Percentiles rank a stretch among this genome's conserved stretches.
These are phyloP conservation scores for Polypedilum pembai DNA, from an alignment of 1,140 invertebrate genomes.

Conservation along the genomic window DNA sequence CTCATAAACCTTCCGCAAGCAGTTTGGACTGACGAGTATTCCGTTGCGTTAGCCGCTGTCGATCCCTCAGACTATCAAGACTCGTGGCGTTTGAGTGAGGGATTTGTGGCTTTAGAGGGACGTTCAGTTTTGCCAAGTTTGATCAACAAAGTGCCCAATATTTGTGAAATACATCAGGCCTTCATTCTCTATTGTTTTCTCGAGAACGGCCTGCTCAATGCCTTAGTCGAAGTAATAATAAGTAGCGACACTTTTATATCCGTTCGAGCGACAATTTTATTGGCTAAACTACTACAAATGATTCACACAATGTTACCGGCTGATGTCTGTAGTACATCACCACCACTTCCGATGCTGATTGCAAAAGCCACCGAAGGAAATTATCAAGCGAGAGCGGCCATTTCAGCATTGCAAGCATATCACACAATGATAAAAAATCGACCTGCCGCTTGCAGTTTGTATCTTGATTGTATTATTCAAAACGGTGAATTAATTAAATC, in stretches of 20 bases:
- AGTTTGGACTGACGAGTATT: slow-evolving; percentile 85
- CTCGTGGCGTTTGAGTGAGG: slow-evolving; percentile 80
- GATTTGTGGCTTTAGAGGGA: slow-evolving; percentile 87
- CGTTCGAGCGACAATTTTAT: slow-evolving; percentile 78
- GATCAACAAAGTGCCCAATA: slow-evolving; percentile 73
- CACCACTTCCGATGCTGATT: slow-evolving; percentile 72
- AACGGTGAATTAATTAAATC: slow-evolving; percentile 40
- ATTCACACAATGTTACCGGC: slow-evolving; percentile 74
- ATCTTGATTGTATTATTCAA: slow-evolving; percentile 72
- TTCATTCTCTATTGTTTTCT: slow-evolving; percentile 80
- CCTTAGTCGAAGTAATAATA: slow-evolving; percentile 84
- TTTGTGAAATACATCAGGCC: slow-evolving; percentile 85
- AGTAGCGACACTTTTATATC: slow-evolving; percentile 81
- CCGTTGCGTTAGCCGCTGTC: slow-evolving; percentile 74
- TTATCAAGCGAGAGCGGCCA: slow-evolving; percentile 70
- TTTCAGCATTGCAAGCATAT: slow-evolving; percentile 67
- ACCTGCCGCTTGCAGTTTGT: slow-evolving; percentile 70
- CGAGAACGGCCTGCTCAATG: slow-evolving; percentile 76
- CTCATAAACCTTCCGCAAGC: slow-evolving; percentile 75
- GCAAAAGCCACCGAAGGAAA: slow-evolving; percentile 66
- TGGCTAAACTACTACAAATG: slow-evolving; percentile 77
- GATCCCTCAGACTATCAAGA: slow-evolving; percentile 74
- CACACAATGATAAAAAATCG: slow-evolving; percentile 71
- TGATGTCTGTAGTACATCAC: slow-evolving; percentile 72
- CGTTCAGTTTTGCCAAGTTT: slow-evolving; percentile 72